Percentiles rank a stretch among this genome's conserved stretches.
Evolutionary conservation across 1,140 invertebrate genomes (phyloP).

Genomic region (Aphelenchoides fujianensis): DNA sequence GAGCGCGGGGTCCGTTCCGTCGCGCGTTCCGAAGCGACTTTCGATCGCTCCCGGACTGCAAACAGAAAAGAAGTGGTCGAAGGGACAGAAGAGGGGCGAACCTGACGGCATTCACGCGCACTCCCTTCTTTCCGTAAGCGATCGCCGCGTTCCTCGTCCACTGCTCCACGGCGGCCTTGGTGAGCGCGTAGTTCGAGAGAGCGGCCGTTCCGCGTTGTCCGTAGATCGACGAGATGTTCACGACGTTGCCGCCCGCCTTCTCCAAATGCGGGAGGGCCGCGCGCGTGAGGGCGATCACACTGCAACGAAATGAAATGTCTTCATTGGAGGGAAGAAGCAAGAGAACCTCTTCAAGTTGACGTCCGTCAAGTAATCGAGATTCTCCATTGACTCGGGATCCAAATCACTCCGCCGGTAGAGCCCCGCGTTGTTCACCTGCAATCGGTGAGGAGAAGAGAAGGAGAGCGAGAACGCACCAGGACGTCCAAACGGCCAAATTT

Average conservation of each 20-base stretch:
- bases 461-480: background rate
- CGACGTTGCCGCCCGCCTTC: background rate
- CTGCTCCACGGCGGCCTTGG: background rate
- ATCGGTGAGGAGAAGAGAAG: background rate
- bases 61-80: background rate
- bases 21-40: background rate
- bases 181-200: background rate
- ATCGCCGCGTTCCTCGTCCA: background rate
- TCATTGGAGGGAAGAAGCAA: background rate
- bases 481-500: conserved; percentile 7
- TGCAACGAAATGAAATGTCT: conserved; percentile 1
- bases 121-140: background rate
- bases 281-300: background rate
- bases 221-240: background rate
- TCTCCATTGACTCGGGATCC: background rate
- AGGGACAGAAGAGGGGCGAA: background rate
- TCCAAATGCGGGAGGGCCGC: conserved; percentile 3
- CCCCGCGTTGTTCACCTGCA: conserved; percentile 2
- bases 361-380: background rate
- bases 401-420: background rate
- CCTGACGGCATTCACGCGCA: conserved; percentile 8
- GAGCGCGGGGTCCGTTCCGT: background rate
- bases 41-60: conserved; percentile 5
- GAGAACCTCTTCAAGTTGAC: background rate
- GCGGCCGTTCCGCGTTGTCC: conserved; percentile 1